Evolutionary conservation across 2,888 invertebrate species (phyloP).

Genomic region (Tromatobia lineatoria): DNA sequence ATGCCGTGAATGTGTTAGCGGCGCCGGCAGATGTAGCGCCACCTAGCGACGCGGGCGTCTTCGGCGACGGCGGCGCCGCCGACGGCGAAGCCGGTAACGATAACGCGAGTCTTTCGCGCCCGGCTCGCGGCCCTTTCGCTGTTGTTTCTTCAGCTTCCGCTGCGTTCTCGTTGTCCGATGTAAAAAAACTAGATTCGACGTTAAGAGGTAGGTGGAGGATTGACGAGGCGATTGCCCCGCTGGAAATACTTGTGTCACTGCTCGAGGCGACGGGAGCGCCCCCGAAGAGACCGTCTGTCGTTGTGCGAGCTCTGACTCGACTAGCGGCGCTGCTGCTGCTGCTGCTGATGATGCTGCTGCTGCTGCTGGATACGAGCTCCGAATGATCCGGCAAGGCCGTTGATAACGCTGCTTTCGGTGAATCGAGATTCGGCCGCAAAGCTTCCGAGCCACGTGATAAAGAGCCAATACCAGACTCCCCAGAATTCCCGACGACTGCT

Average conservation of each 20-base stretch:
- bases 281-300: constrained; percentile 40
- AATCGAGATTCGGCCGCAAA: constrained; percentile 76
- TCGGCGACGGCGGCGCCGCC: constrained; percentile 58
- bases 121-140: background rate
- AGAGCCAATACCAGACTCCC: constrained; percentile 74
- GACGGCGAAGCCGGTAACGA: constrained; percentile 43
- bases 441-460: constrained; percentile 75
- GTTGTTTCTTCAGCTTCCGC: background rate
- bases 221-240: constrained; percentile 52
- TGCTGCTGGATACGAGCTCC: constrained; percentile 30
- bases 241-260: constrained; percentile 30
- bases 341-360: constrained; percentile 42
- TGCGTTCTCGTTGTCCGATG: background rate
- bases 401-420: constrained; percentile 83
- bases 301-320: constrained; percentile 43
- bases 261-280: constrained; percentile 32
- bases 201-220: constrained; percentile 1
- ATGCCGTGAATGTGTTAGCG: constrained; percentile 45
- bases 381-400: constrained; percentile 73
- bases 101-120: constrained; percentile 27
- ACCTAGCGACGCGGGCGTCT: constrained; percentile 53
- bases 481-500: constrained; percentile 72
- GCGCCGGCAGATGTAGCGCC: constrained; percentile 39
- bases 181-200: background rate
- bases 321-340: constrained; percentile 61